phyloP scores from a whole-genome alignment of 2,113 vertebrate genomes.

The Limanda limanda region DNA sequence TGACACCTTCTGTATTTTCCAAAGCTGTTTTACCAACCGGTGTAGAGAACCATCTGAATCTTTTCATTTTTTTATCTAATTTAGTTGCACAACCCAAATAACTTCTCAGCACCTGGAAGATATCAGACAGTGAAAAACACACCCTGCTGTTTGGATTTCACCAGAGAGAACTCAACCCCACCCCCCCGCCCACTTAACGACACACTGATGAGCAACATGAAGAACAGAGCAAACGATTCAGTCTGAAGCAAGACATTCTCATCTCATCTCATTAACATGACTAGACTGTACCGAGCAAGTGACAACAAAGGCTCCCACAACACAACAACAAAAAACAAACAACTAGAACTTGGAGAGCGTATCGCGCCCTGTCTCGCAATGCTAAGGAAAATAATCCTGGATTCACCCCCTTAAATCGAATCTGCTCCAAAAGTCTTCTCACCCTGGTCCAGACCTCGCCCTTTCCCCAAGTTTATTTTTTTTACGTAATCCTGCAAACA shows the following conservation, averaged over 20 bases:
- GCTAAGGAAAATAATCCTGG: too few relatives aligned
- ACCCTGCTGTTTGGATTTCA: slow-evolving; percentile 9
- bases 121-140: neutral
- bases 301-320: slow-evolving; percentile 3
- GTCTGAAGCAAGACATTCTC: neutral
- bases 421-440: too few relatives aligned
- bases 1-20: neutral
- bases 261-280: slow-evolving; percentile 15
- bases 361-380: too few relatives aligned
- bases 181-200: neutral
- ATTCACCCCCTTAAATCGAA: too few relatives aligned
- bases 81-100: neutral
- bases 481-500: too few relatives aligned
- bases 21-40: neutral
- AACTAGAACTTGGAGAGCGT: neutral
- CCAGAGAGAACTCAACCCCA: neutral
- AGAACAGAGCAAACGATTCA: slow-evolving; percentile 30
- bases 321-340: slow-evolving; percentile 26
- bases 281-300: slow-evolving; percentile 1
- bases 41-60: neutral
- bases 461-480: too few relatives aligned
- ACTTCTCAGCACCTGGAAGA: slow-evolving; percentile 19
- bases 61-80: neutral
- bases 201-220: slow-evolving; percentile 6
- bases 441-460: too few relatives aligned